Base-by-base conservation (phyloP, 2,888 invertebrate genomes). In the Spisula solida region DNA sequence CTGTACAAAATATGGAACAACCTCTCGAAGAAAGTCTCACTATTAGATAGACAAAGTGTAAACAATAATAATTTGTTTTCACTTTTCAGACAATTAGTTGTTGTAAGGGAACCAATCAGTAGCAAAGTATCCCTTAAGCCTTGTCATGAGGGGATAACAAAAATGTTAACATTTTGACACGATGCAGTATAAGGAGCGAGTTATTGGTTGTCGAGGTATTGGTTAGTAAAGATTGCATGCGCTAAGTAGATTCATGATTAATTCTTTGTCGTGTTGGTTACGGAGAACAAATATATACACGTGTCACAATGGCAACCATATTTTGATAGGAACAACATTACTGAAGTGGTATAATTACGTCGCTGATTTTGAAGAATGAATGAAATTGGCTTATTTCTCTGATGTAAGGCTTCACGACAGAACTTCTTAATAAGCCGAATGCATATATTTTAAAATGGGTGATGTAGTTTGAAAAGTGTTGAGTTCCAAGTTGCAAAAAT, bases 141-240 rank as follows among this genome's bases (percentile, higher is more conserved):
- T 41, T 2, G 41, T 41, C 41, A 2, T 5, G 8, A 41, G 41
- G 41, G 2, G 41, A 41, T 41, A 41, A 41, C 41, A 41, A 41
- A 25, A 66, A 66, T 5, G 60, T 66, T 66, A 66, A 66, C 25
- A 66, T 66, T n/a, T 66, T 66, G 60, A 25, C 25, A 6, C 60
- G n/a, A 66, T 66, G 25, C 60, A 66, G n/a, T 56, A 20, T 20
- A 56, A 18, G 25, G 60, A 66, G 60, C 6, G 25, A 25, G 60
- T 25, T 25, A 66, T 25, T 66, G 60, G 20, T 18, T 5, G 31
- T 34, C 12, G 34, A 75, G 75, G 14, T 5, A 41, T 41, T 34
- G 75, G 31, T 75, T 75, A 75, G 34, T 75, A 16, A 31, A 34
- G 75, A 75, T 75, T 75, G 34, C 75, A 75, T 31, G 75, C 75